phyloP scores from a whole-genome alignment of 1,140 invertebrate species.

The Lepidurus packardi region DNA sequence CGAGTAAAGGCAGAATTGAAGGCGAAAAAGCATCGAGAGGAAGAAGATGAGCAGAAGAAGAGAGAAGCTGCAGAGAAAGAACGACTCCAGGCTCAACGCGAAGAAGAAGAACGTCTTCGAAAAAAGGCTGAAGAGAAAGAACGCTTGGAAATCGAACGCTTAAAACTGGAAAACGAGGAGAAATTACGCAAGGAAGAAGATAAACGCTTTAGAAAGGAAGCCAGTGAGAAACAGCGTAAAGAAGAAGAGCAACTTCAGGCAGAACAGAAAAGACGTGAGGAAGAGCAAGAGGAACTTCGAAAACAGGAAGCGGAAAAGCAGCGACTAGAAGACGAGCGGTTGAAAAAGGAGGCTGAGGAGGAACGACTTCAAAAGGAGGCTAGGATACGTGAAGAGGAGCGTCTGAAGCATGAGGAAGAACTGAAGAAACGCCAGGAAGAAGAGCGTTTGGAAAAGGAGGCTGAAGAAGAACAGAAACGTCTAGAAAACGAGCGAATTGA shows the following conservation, averaged over 20 bases:
- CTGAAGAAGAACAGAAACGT: conserved; percentile 32
- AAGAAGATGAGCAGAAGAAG: conserved; percentile 37
- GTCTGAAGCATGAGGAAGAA: neutral
- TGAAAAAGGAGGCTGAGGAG: conserved; percentile 36
- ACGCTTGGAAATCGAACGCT: conserved; percentile 39
- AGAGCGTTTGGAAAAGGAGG: conserved; percentile 35
- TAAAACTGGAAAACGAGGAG: conserved; percentile 35
- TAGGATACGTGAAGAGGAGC: conserved; percentile 23
- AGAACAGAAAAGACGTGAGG: conserved; percentile 20
- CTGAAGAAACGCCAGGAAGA: conserved; percentile 35
- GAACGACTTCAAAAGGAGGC: conserved; percentile 16
- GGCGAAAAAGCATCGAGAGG: conserved; percentile 30
- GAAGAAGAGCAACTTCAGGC: conserved; percentile 28
- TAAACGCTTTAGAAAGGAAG: neutral
- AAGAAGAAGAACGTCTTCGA: conserved; percentile 37
- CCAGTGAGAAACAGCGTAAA: conserved; percentile 36
- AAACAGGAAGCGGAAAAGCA: conserved; percentile 23
- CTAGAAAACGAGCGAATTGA: neutral
- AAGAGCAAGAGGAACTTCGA: conserved; percentile 34
- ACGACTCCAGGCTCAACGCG: conserved; percentile 38
- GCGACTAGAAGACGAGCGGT: conserved; percentile 36
- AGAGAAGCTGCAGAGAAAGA: conserved; percentile 36
- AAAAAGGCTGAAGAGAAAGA: conserved; percentile 36
- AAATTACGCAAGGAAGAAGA: conserved; percentile 24
- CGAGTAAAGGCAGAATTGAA: conserved; percentile 37